Base-by-base conservation (phyloP, 2,888 invertebrate species). In the Amorpha juglandis region DNA sequence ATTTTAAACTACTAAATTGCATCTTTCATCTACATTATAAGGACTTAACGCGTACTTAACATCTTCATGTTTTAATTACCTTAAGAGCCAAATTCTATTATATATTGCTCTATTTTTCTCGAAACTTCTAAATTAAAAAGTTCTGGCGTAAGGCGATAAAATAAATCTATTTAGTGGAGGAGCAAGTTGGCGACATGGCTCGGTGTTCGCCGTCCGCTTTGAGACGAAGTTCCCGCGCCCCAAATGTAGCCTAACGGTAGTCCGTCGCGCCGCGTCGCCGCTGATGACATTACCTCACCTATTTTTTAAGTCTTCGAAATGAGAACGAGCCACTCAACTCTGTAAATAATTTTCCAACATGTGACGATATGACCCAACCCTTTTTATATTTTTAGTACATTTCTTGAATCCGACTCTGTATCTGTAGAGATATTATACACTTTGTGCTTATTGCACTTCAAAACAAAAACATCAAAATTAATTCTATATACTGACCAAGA, bases 91-190 rank as follows among this genome's bases (percentile, higher is more conserved):
- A 4, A 27, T 27, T 27, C 27, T 27, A 4, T 27, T 27, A 27
- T 27, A 27, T 27, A 27, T 27, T 4, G 27, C 4, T 4, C 4
- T 14, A 64, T 64, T 64, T 53, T 45, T 27, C 27, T 27, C 38
- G 16, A 9, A 77, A 76, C 69, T 76, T 78, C 69, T 65, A 71
- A 77, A 78, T 82, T 77, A 78, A 81, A 82, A 84, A 80, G 81
- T 83, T 81, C 42, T 62, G 66, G 66, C 74, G 71, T 74, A 67
- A 66, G 69, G 66, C 69, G 68, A 69, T 68, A 70, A 78, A 79
- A 81, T 77, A 70, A 80, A 77, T 80, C 71, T 78, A 76, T 80
- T 81, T 81, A 76, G 74, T 70, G 65, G 63, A 74, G 71, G 75
- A 72, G 74, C 70, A 83, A 82, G 80, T 81, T 83, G 69, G 70